Evolutionary conservation across 2,888 invertebrate genomes (phyloP), one percentile per base, ranked within the genome.

Genomic region (Cacoxenus indagator): DNA sequence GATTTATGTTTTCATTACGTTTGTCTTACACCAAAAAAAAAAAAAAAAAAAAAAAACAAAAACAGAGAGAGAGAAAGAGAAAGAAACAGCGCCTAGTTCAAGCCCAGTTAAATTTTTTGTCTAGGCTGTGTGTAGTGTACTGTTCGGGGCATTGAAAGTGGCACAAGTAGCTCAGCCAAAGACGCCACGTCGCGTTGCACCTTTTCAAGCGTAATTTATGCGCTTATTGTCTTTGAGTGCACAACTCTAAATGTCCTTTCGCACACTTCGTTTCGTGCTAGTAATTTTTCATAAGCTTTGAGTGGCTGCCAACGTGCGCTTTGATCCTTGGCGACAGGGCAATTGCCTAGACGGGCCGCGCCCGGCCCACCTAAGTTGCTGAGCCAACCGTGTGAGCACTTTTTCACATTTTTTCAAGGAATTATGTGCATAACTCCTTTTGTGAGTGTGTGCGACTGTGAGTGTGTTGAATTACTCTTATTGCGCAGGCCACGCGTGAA

Each of bases 1-100:
- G 81, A 80, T 80, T 80, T 78, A 79, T 78, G 80, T 79, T 80
- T 80, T 81, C 80, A 80, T 80, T 80, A 80, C 79, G 71, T 81
- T 77, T 79, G 73, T 73, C 46, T 64, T 65, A 65, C 31, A 46
- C n/a, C n/a, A n/a, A n/a, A n/a, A n/a, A n/a, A n/a, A n/a, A n/a
- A n/a, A n/a, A n/a, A n/a, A n/a, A n/a, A n/a, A n/a, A n/a, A n/a
- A n/a, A n/a, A n/a, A n/a, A n/a, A n/a, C n/a, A n/a, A 43, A 43
- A 43, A 43, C 29, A 51, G 19, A 19, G 51, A 17, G 48, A 48
- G 1, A 8, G 48, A 48, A 17, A 17, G 48, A 2, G n/a, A 5
- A 3, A 48, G 3, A 19, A 9, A 51, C 17, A 51, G 51, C n/a
- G n/a, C n/a, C n/a, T n/a, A n/a, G n/a, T n/a, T n/a, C n/a, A n/a